These are phyloP conservation scores for Brachylomia viminalis DNA, from an alignment of 2,888 invertebrate genomes.

Conservation along the genomic window DNA sequence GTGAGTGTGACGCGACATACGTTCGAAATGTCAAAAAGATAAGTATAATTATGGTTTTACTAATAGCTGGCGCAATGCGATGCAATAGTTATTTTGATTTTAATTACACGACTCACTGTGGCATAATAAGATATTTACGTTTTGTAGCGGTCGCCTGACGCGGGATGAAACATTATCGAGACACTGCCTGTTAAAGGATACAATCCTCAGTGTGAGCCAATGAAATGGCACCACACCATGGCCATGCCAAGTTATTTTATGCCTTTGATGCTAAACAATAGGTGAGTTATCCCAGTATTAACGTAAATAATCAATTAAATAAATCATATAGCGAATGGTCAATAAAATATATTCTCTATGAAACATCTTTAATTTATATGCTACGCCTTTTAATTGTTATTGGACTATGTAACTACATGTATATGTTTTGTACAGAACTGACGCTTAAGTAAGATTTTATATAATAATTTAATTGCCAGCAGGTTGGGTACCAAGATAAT, in stretches of 20 bases:
- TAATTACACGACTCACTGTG: slow-evolving; percentile 75
- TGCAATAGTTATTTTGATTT: slow-evolving; percentile 63
- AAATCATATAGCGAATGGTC: slow-evolving; percentile 73
- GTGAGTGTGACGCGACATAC: slow-evolving; percentile 60
- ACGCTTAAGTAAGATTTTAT: neutral
- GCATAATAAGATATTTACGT: slow-evolving; percentile 85
- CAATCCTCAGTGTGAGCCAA: slow-evolving; percentile 71
- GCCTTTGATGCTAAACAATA: slow-evolving; percentile 74
- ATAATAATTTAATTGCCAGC: neutral
- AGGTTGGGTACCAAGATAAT: neutral
- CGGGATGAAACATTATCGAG: slow-evolving; percentile 80
- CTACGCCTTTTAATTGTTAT: slow-evolving; percentile 55
- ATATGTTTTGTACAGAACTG: slow-evolving; percentile 36
- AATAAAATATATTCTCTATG: slow-evolving; percentile 48
- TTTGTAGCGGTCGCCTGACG: slow-evolving; percentile 87
- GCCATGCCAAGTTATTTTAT: slow-evolving; percentile 72
- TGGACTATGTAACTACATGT: slow-evolving; percentile 81
- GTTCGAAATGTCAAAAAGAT: slow-evolving; percentile 74
- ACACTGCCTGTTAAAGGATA: slow-evolving; percentile 70
- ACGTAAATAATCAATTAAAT: slow-evolving; percentile 61
- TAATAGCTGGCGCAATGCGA: slow-evolving; percentile 79
- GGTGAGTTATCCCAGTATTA: slow-evolving; percentile 80
- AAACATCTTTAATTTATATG: slow-evolving; percentile 69
- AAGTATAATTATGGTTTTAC: slow-evolving; percentile 75
- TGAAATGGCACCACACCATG: slow-evolving; percentile 73